phyloP scores from a whole-genome alignment of 2,888 invertebrate genomes.

The Steinernema hermaphroditum region DNA sequence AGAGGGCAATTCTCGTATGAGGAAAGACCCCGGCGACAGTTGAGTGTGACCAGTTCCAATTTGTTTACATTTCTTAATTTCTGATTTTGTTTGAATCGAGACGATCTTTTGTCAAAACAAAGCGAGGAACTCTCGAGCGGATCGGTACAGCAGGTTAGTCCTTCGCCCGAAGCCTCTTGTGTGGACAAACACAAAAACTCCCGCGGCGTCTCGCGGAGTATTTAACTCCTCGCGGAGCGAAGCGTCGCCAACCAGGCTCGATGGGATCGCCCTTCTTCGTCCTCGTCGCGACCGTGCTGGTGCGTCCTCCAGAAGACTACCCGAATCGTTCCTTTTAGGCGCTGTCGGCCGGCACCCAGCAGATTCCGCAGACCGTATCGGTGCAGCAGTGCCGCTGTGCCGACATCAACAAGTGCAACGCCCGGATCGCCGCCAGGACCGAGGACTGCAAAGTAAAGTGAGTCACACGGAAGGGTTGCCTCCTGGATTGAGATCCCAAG shows the following conservation, averaged over 20 bases:
- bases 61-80: too few species aligned
- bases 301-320: not conserved
- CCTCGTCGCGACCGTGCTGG: not conserved
- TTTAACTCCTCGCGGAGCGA: not conserved
- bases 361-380: slow-evolving; percentile 33
- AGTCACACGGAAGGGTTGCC: not conserved
- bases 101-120: slow-evolving; percentile 29
- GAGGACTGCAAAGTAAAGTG: slow-evolving; percentile 55
- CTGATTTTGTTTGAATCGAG: not conserved
- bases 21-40: too few species aligned
- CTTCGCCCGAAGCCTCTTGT: slow-evolving; percentile 3
- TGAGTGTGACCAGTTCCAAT: too few species aligned
- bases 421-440: slow-evolving; percentile 48
- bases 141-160: slow-evolving; percentile 1
- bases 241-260: not conserved
- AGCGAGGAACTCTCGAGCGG: slow-evolving; percentile 27
- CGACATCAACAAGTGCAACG: slow-evolving; percentile 56
- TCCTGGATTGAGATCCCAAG: not conserved
- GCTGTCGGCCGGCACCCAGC: not conserved
- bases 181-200: slow-evolving; percentile 12
- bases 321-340: not conserved
- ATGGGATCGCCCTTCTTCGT: not conserved
- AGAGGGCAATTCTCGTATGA: too few species aligned
- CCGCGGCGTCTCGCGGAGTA: not conserved
- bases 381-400: slow-evolving; percentile 58